Base-by-base conservation (phyloP, 1,140 invertebrate genomes). In the Ceratosolen fusciceps region DNA sequence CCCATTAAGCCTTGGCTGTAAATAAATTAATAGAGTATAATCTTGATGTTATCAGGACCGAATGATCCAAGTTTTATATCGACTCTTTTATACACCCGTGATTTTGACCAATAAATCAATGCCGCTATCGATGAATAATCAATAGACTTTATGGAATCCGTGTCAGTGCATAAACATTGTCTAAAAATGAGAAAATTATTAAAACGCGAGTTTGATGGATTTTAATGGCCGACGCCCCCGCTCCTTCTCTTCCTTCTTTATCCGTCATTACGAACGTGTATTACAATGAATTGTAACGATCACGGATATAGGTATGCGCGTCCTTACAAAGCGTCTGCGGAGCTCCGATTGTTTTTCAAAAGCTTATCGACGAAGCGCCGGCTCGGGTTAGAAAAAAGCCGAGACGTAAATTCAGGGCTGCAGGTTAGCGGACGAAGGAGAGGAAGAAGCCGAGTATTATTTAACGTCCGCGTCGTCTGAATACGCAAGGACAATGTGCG, bases 101-200 rank as follows among this genome's bases (percentile, higher is more conserved):
- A 71, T 71, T 71, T 71, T 52, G n/a, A 54, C 16, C 16, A 54
- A 54, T 71, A 54, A 52, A 71, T 71, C 54, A 71, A 54, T 21
- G 29, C 39, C 9, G 14, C 9, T 26, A 26, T 4, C 47, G 16
- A 10, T 71, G 12, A 71, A 71, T 71, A 34, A 31, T 54, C 21
- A 71, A 39, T 10, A 26, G 24, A 47, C 7, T 24, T 47, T 68
- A 47, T 65, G 1, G 14, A 8, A 65, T 65, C n/a, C 60, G 21
- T 34, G 60, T 4, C 29, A 26, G 12, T 26, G 60, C 16, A 34
- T 34, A 62, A 62, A 62, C 16, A 62, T 34, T 34, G 29, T 12
- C 29, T 62, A 56, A 56, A 3, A 8, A 56, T 56, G 14, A 56
- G 14, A 56, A 1, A 24, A 16, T 56, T 56, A 24, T 26, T 24